Evolutionary conservation across 2,888 invertebrate genomes (phyloP).

Genomic region (Colletes collaris): DNA sequence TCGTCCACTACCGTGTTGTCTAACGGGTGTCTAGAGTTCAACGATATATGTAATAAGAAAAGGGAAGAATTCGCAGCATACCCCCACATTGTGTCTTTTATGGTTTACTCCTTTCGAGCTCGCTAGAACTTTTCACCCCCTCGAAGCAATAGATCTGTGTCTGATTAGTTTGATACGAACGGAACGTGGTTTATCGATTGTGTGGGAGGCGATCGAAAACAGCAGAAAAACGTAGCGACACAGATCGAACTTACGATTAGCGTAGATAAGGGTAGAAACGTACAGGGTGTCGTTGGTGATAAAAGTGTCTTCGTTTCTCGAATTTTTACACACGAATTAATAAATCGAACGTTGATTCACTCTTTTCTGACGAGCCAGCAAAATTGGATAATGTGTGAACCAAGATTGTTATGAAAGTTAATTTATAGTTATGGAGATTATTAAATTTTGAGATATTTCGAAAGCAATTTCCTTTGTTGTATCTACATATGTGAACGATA

Average conservation of each 20-base stretch:
- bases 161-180: slow-evolving; percentile 50
- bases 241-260: slow-evolving; percentile 33
- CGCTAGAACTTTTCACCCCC: background rate
- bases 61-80: background rate
- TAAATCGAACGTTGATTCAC: no score
- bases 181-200: slow-evolving; percentile 46
- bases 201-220: slow-evolving; percentile 41
- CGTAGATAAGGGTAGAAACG: slow-evolving; percentile 21
- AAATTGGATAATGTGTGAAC: no score
- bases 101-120: slow-evolving; percentile 3
- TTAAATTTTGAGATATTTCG: no score
- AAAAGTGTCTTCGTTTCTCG: slow-evolving; percentile 20
- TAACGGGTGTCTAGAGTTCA: background rate
- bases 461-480: no score
- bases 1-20: no score
- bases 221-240: slow-evolving; percentile 11
- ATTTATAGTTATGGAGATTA: no score
- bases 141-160: slow-evolving; percentile 25
- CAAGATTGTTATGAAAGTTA: no score
- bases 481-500: no score
- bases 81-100: background rate
- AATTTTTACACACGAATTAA: background rate
- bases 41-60: background rate
- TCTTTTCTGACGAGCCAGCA: no score
- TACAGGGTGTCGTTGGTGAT: slow-evolving; percentile 13